A percentile compares a stretch with the other conserved stretches of the same genome.
phyloP scores from a whole-genome alignment of 2,113 vertebrate species.

The Larimichthys crocea region DNA sequence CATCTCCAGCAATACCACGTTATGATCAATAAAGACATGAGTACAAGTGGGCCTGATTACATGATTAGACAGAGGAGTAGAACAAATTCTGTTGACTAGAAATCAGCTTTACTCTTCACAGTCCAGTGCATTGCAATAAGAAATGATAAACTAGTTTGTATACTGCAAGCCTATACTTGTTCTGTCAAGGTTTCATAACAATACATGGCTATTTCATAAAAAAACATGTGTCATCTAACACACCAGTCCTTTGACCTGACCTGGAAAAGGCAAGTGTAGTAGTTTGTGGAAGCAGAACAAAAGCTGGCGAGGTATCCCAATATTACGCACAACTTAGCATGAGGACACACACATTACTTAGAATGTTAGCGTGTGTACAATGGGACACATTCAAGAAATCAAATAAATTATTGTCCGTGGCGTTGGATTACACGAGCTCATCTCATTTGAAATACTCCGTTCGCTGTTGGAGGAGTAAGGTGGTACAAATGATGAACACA shows the following conservation, averaged over 20 bases:
- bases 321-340: conserved; percentile 21
- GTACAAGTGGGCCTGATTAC: conserved; percentile 8
- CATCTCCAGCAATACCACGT: conserved; percentile 2
- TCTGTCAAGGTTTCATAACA: conserved; percentile 19
- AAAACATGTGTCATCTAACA: neutral
- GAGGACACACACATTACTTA: conserved; percentile 36
- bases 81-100: conserved; percentile 25
- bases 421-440: conserved; percentile 56
- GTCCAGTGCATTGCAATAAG: conserved; percentile 59
- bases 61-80: conserved; percentile 11
- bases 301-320: conserved; percentile 33
- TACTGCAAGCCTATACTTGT: conserved; percentile 19
- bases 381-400: conserved; percentile 77
- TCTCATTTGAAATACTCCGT: conserved; percentile 38
- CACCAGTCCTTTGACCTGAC: conserved; percentile 22
- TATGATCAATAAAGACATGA: conserved; percentile 24
- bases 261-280: neutral
- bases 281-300: conserved; percentile 45
- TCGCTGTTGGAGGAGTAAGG: conserved; percentile 21
- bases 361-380: conserved; percentile 56
- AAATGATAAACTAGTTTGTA: conserved; percentile 17
- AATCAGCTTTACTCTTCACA: conserved; percentile 37
- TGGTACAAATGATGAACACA: conserved; percentile 50
- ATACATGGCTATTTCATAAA: conserved; percentile 36
- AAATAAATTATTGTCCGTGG: conserved; percentile 91